These are phyloP conservation scores for Sitophilus oryzae DNA, from an alignment of 1,140 invertebrate genomes.

Conservation along the genomic window DNA sequence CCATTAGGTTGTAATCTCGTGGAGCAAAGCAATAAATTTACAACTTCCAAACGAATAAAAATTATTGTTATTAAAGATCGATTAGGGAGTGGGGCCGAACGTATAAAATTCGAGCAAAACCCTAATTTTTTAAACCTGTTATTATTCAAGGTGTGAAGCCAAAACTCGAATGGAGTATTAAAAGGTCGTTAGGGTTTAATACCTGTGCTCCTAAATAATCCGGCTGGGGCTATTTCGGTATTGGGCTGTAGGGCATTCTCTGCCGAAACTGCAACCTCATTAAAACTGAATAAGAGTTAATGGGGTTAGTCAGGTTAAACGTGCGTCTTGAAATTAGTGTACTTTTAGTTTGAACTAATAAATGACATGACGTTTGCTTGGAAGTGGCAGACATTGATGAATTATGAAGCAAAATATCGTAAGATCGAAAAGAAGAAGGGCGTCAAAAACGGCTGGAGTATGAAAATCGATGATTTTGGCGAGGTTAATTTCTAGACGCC, in stretches of 20 bases:
- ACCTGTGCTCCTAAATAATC: slow-evolving; percentile 9
- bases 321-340: no score
- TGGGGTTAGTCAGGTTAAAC: not conserved
- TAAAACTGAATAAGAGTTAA: not conserved
- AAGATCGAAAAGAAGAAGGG: no score
- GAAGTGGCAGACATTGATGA: no score
- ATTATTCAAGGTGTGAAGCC: slow-evolving; percentile 6
- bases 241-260: not conserved
- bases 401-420: no score
- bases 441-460: no score
- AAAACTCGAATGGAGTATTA: not conserved
- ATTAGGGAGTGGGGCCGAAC: slow-evolving; percentile 9
- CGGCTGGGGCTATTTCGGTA: slow-evolving; percentile 2
- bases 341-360: no score
- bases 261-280: not conserved
- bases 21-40: not conserved
- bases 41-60: not conserved
- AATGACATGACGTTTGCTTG: no score
- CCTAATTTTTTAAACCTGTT: not conserved
- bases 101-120: slow-evolving; percentile 1
- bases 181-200: slow-evolving; percentile 2
- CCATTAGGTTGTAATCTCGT: not conserved
- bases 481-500: no score
- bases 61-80: slow-evolving; percentile 16
- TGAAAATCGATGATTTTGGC: no score